These are phyloP conservation scores for Erethizon dorsatum DNA, from an alignment of 2,797 vertebrate species.

Conservation along the genomic window DNA sequence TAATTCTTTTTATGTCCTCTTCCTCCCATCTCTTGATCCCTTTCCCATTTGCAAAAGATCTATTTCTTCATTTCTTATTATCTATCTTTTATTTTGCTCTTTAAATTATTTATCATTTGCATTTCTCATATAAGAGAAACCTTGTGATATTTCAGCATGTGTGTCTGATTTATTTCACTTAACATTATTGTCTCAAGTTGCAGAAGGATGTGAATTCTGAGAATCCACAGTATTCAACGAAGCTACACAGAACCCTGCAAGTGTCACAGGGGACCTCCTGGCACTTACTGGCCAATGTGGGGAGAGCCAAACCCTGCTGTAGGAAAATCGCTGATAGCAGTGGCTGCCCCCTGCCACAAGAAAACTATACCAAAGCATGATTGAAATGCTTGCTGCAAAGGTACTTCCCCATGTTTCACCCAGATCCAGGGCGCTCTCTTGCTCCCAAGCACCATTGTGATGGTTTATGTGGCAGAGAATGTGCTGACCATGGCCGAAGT, in stretches of 20 bases:
- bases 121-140: background rate
- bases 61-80: background rate
- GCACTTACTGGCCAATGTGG: background rate
- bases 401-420: conserved; percentile 83
- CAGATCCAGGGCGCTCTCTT: conserved; percentile 77
- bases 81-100: background rate
- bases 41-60: background rate
- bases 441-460: conserved; percentile 77
- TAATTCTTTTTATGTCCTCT: background rate
- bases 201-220: background rate
- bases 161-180: background rate
- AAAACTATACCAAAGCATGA: conserved; percentile 85
- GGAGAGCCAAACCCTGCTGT: conserved; percentile 74
- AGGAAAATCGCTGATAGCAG: conserved; percentile 81
- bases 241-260: rapidly evolving
- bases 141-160: background rate
- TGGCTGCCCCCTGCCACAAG: conserved; percentile 46
- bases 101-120: background rate
- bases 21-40: background rate
- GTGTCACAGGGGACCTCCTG: background rate
- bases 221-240: rapidly evolving
- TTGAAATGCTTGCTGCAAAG: conserved; percentile 84
- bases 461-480: conserved; percentile 84
- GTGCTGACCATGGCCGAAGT: conserved; percentile 82
- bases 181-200: background rate